Conservation (phyloP, 2,888 invertebrate genomes). For the Tridacna gigas region DNA sequence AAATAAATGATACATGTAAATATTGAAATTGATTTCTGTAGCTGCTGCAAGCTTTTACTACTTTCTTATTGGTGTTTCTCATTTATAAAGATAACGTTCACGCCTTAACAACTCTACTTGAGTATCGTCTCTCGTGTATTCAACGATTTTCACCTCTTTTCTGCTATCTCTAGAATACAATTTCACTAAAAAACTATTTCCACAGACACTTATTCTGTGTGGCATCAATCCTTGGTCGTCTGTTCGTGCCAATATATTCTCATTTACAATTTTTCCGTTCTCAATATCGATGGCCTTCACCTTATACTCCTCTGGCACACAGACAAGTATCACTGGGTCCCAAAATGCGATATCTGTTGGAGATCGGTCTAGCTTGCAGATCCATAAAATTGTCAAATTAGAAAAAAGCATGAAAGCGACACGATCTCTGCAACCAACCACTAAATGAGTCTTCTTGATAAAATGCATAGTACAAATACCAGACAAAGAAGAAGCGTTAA, state of each 20-base stretch:
- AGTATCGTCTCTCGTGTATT: not conserved
- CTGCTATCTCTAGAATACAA: not conserved
- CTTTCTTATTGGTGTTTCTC: no score
- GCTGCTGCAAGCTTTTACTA: no score
- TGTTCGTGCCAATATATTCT: not conserved
- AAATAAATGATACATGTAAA: no score
- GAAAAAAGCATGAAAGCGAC: not conserved
- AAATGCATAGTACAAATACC: not conserved
- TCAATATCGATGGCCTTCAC: not conserved
- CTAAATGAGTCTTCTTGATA: not conserved
- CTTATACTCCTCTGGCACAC: not conserved
- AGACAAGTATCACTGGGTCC: not conserved
- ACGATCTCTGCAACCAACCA: not conserved
- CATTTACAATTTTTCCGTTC: not conserved
- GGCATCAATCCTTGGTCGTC: not conserved
- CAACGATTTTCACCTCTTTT: not conserved
- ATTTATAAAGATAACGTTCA: no score
- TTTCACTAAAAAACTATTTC: not conserved
- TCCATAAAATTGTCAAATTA: not conserved
- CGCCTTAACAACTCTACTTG: no score
- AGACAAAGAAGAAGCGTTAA: not conserved
- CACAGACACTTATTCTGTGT: not conserved
- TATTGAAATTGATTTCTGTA: no score
- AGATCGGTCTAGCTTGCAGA: not conserved
- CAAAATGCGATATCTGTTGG: not conserved